Conservation (phyloP, 2,113 vertebrate genomes). For the Pampusana beccarii region DNA sequence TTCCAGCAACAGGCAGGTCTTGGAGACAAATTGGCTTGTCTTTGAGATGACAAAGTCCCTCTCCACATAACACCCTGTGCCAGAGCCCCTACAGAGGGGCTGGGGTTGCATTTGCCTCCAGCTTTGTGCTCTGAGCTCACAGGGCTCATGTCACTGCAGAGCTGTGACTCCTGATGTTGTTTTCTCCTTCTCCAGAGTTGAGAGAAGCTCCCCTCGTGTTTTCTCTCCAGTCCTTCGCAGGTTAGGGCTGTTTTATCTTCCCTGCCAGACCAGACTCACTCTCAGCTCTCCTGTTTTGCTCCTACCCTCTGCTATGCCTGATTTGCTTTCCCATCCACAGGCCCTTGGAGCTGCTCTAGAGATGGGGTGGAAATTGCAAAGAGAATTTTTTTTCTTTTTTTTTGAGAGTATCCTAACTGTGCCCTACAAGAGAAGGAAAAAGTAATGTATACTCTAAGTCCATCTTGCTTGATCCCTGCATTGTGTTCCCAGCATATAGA, state of each 20-base stretch:
- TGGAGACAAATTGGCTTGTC: neutral
- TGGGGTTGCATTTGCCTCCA: neutral
- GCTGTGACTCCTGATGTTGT: neutral
- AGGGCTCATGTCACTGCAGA: rapidly evolving
- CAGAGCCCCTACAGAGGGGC: rapidly evolving
- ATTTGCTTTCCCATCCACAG: too few relatives aligned
- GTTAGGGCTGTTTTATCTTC: neutral
- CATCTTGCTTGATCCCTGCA: too few relatives aligned
- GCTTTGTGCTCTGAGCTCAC: neutral
- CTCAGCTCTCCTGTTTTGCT: neutral
- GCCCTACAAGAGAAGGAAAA: too few relatives aligned
- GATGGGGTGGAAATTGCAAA: too few relatives aligned
- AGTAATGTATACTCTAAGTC: too few relatives aligned
- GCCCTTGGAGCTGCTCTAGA: too few relatives aligned
- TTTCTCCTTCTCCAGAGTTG: neutral
- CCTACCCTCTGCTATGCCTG: neutral
- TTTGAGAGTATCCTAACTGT: too few relatives aligned
- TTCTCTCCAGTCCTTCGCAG: neutral
- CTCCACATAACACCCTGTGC: rapidly evolving
- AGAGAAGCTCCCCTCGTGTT: rapidly evolving
- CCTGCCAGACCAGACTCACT: too few relatives aligned
- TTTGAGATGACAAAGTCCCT: neutral
- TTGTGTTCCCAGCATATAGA: too few relatives aligned
- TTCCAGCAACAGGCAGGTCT: rapidly evolving
- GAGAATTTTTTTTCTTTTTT: too few relatives aligned